Base-by-base conservation (phyloP, 2,797 vertebrate genomes). In the Zenarchopterus dispar region DNA sequence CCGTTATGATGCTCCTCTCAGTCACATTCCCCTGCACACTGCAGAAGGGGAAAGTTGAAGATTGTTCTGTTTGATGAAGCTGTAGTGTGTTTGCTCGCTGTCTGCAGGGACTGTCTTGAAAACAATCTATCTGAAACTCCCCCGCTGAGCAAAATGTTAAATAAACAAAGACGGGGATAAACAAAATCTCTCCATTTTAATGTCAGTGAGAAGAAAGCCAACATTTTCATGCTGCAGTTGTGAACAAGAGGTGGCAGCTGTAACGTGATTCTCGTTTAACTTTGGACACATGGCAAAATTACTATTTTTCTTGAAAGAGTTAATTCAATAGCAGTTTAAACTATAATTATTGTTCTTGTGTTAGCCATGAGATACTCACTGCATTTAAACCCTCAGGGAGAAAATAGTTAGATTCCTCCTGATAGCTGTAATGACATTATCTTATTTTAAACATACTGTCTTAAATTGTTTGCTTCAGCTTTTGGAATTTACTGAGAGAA, bases 181-280 rank as follows among this genome's bases (percentile, higher is more conserved):
- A 94, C 92, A 94, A 94, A 94, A 94, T 94, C 92, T 87, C 91
- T 88, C 92, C 88, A 92, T 94, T 94, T 93, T 92, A 93, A 94
- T 93, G 93, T 94, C 93, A 93, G 88, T 59, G 86, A 92, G 90
- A 93, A 94, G 90, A 93, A 92, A 93, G 93, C 86, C 85, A 82
- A 89, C 78, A 89, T 92, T 93, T 91, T 89, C 91, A 87, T 85
- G 82, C 87, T 86, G 85, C 85, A 21, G 88, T 80, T 82, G 85
- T 86, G 71, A 85, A 84, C 80, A 84, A 72, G 71, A 88, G 84
- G 81, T 81, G 81, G 78, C 78, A 84, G 77, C 77, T 56, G 75
- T 69, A 85, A 85, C 58, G 50, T 75, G 65, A 77, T 86, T 76
- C 39, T 54, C 73, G 46, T 86, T 89, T 91, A 93, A 91, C 84